Conservation (phyloP, 2,888 invertebrate genomes). For the Helicoverpa assulta region DNA sequence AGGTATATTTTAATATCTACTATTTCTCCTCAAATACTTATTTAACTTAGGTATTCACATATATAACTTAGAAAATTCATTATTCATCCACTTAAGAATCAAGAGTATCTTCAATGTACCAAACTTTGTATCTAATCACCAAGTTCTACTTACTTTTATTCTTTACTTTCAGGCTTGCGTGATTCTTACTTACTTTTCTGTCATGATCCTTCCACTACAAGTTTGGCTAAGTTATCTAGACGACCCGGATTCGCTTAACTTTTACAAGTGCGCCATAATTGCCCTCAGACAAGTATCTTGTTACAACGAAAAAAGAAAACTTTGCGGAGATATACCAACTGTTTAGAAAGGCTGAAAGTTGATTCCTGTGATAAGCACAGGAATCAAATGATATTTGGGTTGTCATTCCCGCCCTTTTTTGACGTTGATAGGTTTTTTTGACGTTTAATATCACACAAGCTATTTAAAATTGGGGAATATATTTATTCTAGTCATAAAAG, state of each 20-base stretch:
- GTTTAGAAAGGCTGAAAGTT: neutral
- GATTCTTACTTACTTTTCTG: constrained; percentile 6
- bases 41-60: no score
- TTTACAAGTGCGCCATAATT: neutral
- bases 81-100: constrained; percentile 8
- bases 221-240: neutral
- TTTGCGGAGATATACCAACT: neutral
- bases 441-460: no score
- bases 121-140: constrained; percentile 23
- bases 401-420: neutral
- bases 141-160: neutral
- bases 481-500: no score
- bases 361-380: no score
- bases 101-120: neutral
- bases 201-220: neutral
- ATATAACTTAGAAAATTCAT: neutral
- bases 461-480: no score
- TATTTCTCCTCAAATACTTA: no score
- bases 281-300: neutral
- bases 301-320: neutral
- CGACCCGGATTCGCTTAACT: neutral
- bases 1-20: no score
- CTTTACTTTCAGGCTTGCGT: constrained; percentile 4
- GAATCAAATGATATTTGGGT: no score
- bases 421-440: no score